phyloP scores from a whole-genome alignment of 2,888 invertebrate species.

The Crossocerus cetratus region DNA sequence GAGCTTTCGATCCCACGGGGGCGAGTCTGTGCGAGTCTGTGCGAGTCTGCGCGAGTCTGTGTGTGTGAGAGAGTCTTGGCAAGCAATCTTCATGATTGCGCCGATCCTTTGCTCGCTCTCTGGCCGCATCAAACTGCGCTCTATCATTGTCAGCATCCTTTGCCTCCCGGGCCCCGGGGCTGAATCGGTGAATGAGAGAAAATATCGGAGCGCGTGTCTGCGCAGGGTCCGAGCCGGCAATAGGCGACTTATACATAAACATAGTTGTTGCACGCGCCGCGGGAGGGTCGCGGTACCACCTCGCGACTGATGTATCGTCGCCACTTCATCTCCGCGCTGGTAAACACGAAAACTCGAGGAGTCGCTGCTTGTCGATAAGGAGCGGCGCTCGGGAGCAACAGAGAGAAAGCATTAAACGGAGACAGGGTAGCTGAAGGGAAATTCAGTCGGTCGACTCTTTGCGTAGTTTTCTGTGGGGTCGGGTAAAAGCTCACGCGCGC shows the following conservation, averaged over 20 bases:
- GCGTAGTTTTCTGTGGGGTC: conserved; percentile 26
- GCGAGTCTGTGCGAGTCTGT: too few species aligned
- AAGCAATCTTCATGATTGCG: too few species aligned
- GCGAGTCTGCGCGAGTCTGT: too few species aligned
- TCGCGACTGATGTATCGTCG: conserved; percentile 53
- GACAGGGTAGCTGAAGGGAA: conserved; percentile 9
- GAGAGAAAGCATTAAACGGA: background rate
- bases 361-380: conserved; percentile 53
- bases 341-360: conserved; percentile 63
- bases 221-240: background rate
- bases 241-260: conserved; percentile 43
- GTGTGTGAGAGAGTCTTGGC: too few species aligned
- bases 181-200: too few species aligned
- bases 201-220: too few species aligned
- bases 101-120: too few species aligned
- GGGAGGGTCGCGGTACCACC: conserved; percentile 27
- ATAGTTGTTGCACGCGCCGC: conserved; percentile 24
- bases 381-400: background rate
- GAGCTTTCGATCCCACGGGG: background rate
- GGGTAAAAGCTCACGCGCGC: conserved; percentile 24
- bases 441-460: conserved; percentile 41
- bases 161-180: too few species aligned
- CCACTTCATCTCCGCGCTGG: conserved; percentile 58
- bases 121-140: too few species aligned
- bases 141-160: too few species aligned